phyloP scores from a whole-genome alignment of 2,797 vertebrate genomes.

The Paramormyrops hopkinsi region DNA sequence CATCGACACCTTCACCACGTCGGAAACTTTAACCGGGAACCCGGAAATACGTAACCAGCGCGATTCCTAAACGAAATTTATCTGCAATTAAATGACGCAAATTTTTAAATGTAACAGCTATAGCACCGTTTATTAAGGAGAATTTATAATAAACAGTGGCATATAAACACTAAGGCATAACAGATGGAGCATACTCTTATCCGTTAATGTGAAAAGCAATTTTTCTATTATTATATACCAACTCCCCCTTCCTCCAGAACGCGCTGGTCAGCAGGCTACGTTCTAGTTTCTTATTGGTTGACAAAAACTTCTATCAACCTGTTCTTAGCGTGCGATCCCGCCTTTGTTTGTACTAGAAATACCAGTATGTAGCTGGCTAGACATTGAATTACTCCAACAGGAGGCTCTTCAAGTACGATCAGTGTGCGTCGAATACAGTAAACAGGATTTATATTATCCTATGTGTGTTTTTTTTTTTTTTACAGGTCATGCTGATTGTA shows the following conservation, averaged over 20 bases:
- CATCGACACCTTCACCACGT: neutral
- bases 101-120: neutral
- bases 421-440: neutral
- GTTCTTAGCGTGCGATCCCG: neutral
- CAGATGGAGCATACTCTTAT: neutral
- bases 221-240: neutral
- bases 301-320: neutral
- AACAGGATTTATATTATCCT: neutral
- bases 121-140: neutral
- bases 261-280: neutral
- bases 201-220: neutral
- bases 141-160: neutral
- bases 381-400: conserved; percentile 14
- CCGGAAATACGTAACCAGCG: conserved; percentile 5
- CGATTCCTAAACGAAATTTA: neutral
- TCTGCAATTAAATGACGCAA: no score
- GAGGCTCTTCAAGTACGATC: neutral
- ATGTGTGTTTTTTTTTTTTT: neutral
- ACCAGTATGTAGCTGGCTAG: conserved; percentile 17
- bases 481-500: neutral
- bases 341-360: conserved; percentile 18
- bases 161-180: neutral
- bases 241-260: neutral
- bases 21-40: neutral
- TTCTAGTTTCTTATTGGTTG: neutral